Evolutionary conservation across 2,888 invertebrate genomes (phyloP).

Genomic region (Dynastes maya): DNA sequence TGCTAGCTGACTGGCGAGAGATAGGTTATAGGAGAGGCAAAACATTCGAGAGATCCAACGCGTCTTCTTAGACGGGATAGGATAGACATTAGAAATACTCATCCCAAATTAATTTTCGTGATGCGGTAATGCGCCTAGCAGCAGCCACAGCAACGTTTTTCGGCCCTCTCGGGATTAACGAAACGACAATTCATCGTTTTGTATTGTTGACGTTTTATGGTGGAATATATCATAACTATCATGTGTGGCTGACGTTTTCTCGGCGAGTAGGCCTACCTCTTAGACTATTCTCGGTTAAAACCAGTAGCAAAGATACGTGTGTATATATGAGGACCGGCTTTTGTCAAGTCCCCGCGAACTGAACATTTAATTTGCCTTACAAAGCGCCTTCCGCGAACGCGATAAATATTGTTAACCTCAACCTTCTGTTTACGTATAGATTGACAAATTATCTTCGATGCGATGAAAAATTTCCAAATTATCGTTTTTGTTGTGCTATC

Average conservation of each 20-base stretch:
- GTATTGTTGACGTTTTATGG: slow-evolving; percentile 5
- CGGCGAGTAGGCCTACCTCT: slow-evolving; percentile 25
- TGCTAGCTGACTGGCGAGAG: slow-evolving; percentile 33
- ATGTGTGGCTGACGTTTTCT: not conserved
- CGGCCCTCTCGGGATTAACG: not conserved
- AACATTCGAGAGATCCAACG: slow-evolving; percentile 16
- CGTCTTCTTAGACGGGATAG: not conserved
- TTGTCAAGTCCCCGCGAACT: slow-evolving; percentile 39
- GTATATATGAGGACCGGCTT: not conserved
- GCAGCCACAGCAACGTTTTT: slow-evolving; percentile 4
- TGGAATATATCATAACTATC: not conserved
- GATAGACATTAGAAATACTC: slow-evolving; percentile 22
- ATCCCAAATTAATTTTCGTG: slow-evolving; percentile 37
- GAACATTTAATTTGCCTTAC: slow-evolving; percentile 52
- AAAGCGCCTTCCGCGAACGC: slow-evolving; percentile 11
- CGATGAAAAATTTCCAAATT: not conserved
- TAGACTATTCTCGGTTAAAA: slow-evolving; percentile 28
- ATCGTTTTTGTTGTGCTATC: not conserved
- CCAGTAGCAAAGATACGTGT: slow-evolving; percentile 36
- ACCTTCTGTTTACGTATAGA: not conserved
- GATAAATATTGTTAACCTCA: slow-evolving; percentile 22
- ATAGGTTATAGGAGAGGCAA: slow-evolving; percentile 46
- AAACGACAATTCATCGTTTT: slow-evolving; percentile 28
- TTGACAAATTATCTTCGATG: slow-evolving; percentile 25
- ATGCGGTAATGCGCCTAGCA: slow-evolving; percentile 14